These are phyloP conservation scores for Lepidonotus clava DNA, from an alignment of 2,888 invertebrate species.

Conservation along the genomic window DNA sequence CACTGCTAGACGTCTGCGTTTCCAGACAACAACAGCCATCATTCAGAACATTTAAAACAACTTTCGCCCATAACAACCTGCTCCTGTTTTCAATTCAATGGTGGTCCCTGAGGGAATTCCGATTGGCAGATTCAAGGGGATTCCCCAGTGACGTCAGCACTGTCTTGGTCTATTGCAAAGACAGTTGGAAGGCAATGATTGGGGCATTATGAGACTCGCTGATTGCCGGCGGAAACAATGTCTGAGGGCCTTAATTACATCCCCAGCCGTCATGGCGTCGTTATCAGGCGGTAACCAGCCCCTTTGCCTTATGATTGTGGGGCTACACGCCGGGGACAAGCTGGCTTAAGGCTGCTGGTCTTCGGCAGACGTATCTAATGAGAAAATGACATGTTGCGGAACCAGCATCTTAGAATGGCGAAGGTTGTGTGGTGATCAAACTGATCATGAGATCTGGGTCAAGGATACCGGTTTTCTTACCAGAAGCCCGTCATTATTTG, in stretches of 20 bases:
- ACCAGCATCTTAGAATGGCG: not conserved
- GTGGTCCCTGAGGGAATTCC: too few species aligned
- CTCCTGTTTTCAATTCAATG: too few species aligned
- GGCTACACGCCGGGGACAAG: not conserved
- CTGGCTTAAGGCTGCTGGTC: not conserved
- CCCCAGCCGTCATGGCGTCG: not conserved
- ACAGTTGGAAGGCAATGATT: not conserved
- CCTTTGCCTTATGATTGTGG: not conserved
- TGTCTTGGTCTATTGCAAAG: not conserved
- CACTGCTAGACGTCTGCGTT: too few species aligned
- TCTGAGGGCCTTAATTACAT: conserved; percentile 11
- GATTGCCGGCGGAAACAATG: conserved; percentile 24
- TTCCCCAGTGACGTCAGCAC: not conserved
- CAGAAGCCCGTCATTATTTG: too few species aligned
- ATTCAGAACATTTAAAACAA: too few species aligned
- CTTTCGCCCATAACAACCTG: too few species aligned
- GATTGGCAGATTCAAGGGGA: too few species aligned
- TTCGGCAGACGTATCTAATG: not conserved
- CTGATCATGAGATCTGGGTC: too few species aligned
- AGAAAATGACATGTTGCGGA: not conserved
- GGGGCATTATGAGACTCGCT: not conserved
- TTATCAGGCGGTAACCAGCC: not conserved
- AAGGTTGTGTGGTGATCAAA: too few species aligned
- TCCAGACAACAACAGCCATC: too few species aligned
- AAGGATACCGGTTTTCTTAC: too few species aligned